Evolutionary conservation across 2,888 invertebrate genomes (phyloP).

Genomic region (Tachystola acroxantha): DNA sequence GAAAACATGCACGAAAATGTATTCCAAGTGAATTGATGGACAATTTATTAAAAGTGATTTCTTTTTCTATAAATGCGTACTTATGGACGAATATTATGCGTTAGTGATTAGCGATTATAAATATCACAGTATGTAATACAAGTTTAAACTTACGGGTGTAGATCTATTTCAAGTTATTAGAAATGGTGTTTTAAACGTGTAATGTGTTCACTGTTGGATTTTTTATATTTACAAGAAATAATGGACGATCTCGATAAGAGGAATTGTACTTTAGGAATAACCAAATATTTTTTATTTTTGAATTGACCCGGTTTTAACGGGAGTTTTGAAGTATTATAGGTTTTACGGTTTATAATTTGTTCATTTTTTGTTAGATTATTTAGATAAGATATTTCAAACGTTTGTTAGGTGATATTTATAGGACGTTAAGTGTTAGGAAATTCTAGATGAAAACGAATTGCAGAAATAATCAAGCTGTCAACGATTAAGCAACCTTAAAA

Average conservation of each 20-base stretch:
- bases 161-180: conserved; percentile 64
- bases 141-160: conserved; percentile 69
- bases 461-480: conserved; percentile 47
- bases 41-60: not conserved
- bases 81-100: conserved; percentile 22
- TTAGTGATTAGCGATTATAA: conserved; percentile 24
- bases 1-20: not conserved
- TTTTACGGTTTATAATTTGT: conserved; percentile 40
- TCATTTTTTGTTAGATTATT: conserved; percentile 28
- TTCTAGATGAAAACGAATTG: conserved; percentile 48
- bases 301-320: conserved; percentile 69
- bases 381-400: conserved; percentile 42
- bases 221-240: conserved; percentile 39
- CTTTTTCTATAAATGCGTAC: conserved; percentile 8
- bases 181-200: conserved; percentile 51
- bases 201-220: conserved; percentile 69
- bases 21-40: not conserved
- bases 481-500: conserved; percentile 69
- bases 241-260: conserved; percentile 52
- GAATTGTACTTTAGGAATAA: conserved; percentile 55
- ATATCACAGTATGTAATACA: conserved; percentile 55
- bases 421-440: conserved; percentile 50
- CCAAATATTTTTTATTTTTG: conserved; percentile 58
- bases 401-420: conserved; percentile 51
- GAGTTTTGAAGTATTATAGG: conserved; percentile 71